Conservation (phyloP, 2,113 vertebrate genomes). For the Sceloporus tristichus region DNA sequence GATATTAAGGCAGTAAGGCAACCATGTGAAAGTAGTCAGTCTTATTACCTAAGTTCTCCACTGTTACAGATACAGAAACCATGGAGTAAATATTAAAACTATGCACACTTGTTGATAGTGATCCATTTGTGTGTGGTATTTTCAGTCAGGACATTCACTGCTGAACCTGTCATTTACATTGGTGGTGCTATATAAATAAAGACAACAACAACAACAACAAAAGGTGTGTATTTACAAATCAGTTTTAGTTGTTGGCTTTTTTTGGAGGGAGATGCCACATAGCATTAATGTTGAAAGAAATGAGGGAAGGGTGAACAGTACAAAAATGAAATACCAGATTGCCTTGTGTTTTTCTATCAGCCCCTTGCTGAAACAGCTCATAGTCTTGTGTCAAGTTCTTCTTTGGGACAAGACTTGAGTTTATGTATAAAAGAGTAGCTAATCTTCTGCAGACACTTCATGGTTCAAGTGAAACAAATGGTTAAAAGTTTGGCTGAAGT, state of each 20-base stretch:
- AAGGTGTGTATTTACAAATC: too few relatives aligned
- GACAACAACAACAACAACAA: too few relatives aligned
- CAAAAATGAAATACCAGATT: background rate
- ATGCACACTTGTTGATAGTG: too few relatives aligned
- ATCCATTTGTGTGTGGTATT: too few relatives aligned
- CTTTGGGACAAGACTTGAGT: background rate
- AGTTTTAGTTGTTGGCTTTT: too few relatives aligned
- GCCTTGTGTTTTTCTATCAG: fast-evolving
- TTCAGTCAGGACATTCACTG: too few relatives aligned
- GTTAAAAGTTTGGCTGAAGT: background rate
- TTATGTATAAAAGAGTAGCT: background rate
- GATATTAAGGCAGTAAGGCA: background rate
- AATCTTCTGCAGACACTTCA: background rate
- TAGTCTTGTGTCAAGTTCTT: fast-evolving
- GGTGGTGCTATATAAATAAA: too few relatives aligned
- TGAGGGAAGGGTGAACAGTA: background rate
- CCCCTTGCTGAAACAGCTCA: background rate
- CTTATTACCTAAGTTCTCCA: too few relatives aligned
- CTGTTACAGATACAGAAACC: too few relatives aligned
- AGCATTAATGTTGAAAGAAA: background rate
- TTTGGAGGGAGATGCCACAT: too few relatives aligned
- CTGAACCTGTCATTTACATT: too few relatives aligned
- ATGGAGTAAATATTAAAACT: too few relatives aligned
- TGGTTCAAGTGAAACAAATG: background rate
- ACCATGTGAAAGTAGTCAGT: background rate